These are phyloP conservation scores for Chinchilla lanigera DNA, from an alignment of 2,113 vertebrate species.

Conservation along the genomic window DNA sequence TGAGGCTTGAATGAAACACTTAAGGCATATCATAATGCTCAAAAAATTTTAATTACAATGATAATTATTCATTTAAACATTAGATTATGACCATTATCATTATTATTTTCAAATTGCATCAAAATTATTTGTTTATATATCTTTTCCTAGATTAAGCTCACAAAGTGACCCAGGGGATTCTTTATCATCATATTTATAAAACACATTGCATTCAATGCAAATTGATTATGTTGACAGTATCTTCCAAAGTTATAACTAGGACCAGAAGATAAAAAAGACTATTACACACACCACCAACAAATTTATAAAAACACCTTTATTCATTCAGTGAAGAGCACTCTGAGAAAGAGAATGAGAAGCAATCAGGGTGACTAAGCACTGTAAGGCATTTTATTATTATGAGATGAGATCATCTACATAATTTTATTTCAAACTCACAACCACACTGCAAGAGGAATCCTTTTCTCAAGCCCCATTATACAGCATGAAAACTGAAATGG, in stretches of 20 bases:
- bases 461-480: neutral
- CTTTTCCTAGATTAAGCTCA: constrained; percentile 11
- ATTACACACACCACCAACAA: neutral
- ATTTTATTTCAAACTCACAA: constrained; percentile 39
- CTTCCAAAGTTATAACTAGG: neutral
- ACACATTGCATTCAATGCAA: neutral
- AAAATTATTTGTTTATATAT: constrained; percentile 56
- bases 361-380: neutral
- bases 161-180: neutral
- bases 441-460: neutral
- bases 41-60: constrained; percentile 68
- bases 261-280: neutral
- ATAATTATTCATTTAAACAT: constrained; percentile 64
- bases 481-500: neutral
- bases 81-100: constrained; percentile 58
- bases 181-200: constrained; percentile 26
- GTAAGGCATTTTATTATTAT: neutral
- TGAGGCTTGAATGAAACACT: constrained; percentile 48
- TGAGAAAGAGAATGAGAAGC: constrained; percentile 26
- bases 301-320: neutral
- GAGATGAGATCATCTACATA: neutral
- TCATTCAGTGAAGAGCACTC: neutral
- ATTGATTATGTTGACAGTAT: neutral
- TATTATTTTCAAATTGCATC: constrained; percentile 70
- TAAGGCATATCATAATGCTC: constrained; percentile 13